Percentiles rank a stretch among this genome's conserved stretches.
Evolutionary conservation across 2,113 vertebrate genomes (phyloP).

Genomic region (Pedionomus torquatus): DNA sequence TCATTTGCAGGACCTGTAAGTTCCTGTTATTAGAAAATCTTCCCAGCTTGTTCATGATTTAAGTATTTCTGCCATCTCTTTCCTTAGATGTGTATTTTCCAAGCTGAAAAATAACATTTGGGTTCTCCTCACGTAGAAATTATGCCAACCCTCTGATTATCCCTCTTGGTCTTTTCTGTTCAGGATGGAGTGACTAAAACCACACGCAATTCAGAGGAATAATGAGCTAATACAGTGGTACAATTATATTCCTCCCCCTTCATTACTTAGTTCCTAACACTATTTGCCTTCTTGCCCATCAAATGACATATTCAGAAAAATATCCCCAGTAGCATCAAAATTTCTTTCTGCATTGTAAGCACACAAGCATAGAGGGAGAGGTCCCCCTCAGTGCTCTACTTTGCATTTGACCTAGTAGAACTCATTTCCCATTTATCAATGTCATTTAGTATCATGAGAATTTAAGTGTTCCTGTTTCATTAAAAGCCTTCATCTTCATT

Average conservation of each 20-base stretch:
- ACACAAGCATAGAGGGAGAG: not conserved
- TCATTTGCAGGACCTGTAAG: not conserved
- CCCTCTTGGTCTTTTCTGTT: slow-evolving; percentile 40
- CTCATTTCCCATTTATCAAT: not conserved
- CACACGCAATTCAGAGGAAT: slow-evolving; percentile 15
- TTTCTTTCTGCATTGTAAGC: not conserved
- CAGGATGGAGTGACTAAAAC: not conserved
- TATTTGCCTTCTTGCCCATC: slow-evolving; percentile 10
- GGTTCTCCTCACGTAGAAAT: slow-evolving; percentile 46
- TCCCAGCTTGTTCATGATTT: not conserved
- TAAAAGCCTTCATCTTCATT: not conserved
- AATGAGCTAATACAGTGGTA: slow-evolving; percentile 27
- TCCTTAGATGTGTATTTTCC: not conserved
- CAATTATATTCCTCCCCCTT: slow-evolving; percentile 20
- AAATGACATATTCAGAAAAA: slow-evolving; percentile 5
- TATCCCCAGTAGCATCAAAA: not conserved
- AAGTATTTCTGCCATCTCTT: slow-evolving; percentile 12
- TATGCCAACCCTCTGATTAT: slow-evolving; percentile 51
- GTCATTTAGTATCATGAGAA: not conserved
- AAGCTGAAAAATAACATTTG: slow-evolving; percentile 21
- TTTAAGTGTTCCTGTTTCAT: not conserved
- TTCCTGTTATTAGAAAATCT: slow-evolving; percentile 16
- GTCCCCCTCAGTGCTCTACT: not conserved
- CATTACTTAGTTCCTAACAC: slow-evolving; percentile 5
- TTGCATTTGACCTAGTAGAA: not conserved